phyloP scores from a whole-genome alignment of 1,140 invertebrate genomes.

The Drosophila navojoa region DNA sequence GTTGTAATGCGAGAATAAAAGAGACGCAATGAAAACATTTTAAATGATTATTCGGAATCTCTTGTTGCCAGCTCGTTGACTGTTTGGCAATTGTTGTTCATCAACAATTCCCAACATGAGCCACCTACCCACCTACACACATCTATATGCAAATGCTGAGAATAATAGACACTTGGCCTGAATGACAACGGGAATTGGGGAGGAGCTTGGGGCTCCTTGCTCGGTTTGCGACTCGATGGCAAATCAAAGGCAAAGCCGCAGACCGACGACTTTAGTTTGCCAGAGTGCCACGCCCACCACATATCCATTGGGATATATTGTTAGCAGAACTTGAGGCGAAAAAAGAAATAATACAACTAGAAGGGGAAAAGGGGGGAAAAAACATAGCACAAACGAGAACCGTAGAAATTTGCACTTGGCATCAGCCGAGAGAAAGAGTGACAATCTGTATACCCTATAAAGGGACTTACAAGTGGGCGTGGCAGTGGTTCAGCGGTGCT shows the following conservation, averaged over 20 bases:
- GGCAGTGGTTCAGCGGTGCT: not conserved
- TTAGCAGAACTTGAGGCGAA: not conserved
- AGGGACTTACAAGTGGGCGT: not conserved
- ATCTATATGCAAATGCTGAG: slow-evolving; percentile 47
- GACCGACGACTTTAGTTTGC: slow-evolving; percentile 22
- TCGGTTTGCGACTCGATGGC: slow-evolving; percentile 18
- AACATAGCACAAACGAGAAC: not conserved
- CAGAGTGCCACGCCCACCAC: slow-evolving; percentile 25
- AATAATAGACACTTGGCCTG: slow-evolving; percentile 64
- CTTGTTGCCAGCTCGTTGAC: not conserved
- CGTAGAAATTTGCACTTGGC: not conserved
- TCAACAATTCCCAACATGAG: not conserved
- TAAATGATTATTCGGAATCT: slow-evolving; percentile 1
- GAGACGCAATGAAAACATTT: not conserved
- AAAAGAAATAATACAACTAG: too few species aligned
- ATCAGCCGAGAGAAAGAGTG: not conserved
- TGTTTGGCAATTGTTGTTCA: slow-evolving; percentile 20
- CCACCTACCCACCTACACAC: slow-evolving; percentile 32
- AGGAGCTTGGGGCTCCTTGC: not conserved
- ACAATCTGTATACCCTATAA: slow-evolving; percentile 8
- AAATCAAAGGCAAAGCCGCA: slow-evolving; percentile 35
- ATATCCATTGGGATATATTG: slow-evolving; percentile 7
- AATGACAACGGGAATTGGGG: slow-evolving; percentile 27
- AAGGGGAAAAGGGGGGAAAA: not conserved
- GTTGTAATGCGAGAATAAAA: not conserved